A percentile compares a stretch with the other conserved stretches of the same genome.
Conservation (phyloP, 1,140 invertebrate species). For the Saccostrea glomerata region DNA sequence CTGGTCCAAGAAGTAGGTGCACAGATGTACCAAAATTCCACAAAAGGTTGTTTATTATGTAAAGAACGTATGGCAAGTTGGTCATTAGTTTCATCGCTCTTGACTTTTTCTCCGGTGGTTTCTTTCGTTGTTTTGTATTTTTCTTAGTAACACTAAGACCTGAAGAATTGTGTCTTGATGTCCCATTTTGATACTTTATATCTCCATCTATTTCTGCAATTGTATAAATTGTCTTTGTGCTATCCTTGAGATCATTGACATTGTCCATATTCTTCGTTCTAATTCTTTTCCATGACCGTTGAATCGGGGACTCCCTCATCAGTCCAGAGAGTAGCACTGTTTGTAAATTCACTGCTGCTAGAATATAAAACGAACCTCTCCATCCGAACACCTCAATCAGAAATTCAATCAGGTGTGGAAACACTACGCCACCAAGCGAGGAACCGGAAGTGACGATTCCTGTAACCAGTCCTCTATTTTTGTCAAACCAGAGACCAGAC, state of each 20-base stretch:
- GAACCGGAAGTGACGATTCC: constrained; percentile 95
- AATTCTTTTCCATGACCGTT: neutral
- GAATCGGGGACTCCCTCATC: constrained; percentile 46
- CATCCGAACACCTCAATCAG: constrained; percentile 87
- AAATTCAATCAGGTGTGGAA: constrained; percentile 82
- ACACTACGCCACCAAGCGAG: constrained; percentile 90
- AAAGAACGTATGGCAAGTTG: constrained; percentile 67
- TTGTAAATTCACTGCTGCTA: constrained; percentile 92
- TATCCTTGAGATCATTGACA: neutral
- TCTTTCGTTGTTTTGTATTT: neutral
- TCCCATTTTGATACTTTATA: neutral
- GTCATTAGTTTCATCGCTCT: neutral
- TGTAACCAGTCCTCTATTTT: constrained; percentile 91
- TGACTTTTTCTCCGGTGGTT: neutral
- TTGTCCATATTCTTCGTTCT: neutral
- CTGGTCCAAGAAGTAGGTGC: constrained; percentile 65
- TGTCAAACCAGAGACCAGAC: constrained; percentile 92
- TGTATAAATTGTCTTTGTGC: neutral
- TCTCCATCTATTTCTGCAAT: neutral
- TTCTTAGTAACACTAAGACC: too few species aligned
- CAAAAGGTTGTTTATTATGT: constrained; percentile 69
- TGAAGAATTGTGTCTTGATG: neutral
- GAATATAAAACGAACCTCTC: constrained; percentile 88
- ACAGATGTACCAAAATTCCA: constrained; percentile 71
- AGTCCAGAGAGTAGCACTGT: constrained; percentile 65